A percentile compares a stretch with the other conserved stretches of the same genome.
Evolutionary conservation across 2,797 vertebrate species (phyloP).

Genomic region (Sarcophilus harrisii): DNA sequence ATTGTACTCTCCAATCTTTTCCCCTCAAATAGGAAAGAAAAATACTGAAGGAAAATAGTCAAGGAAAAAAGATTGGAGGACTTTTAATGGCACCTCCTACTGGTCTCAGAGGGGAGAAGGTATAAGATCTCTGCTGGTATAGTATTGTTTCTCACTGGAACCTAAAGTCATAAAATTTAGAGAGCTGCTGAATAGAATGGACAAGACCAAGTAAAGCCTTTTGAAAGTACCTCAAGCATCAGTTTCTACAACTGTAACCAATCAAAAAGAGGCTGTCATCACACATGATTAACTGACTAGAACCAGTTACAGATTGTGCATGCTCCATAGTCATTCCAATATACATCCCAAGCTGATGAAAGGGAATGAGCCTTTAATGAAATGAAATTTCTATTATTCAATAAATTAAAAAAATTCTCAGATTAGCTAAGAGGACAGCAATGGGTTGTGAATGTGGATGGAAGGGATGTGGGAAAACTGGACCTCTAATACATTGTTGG

Average conservation of each 20-base stretch:
- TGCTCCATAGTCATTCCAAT: background rate
- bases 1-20: background rate
- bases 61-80: background rate
- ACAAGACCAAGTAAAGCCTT: background rate
- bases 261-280: background rate
- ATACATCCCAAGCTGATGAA: background rate
- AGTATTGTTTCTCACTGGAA: background rate
- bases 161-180: background rate
- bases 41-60: background rate
- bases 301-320: background rate
- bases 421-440: no score
- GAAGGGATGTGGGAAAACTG: no score
- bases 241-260: background rate
- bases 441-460: no score
- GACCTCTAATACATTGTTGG: no score
- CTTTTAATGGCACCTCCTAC: background rate
- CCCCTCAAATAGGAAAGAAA: background rate
- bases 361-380: background rate
- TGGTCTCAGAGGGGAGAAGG: background rate
- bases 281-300: background rate
- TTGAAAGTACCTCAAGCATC: background rate
- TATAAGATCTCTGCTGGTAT: background rate
- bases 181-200: background rate
- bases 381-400: background rate
- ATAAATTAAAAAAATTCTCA: background rate